Base-by-base conservation (phyloP, 2,113 vertebrate genomes). In the Catharus fuscescens region DNA sequence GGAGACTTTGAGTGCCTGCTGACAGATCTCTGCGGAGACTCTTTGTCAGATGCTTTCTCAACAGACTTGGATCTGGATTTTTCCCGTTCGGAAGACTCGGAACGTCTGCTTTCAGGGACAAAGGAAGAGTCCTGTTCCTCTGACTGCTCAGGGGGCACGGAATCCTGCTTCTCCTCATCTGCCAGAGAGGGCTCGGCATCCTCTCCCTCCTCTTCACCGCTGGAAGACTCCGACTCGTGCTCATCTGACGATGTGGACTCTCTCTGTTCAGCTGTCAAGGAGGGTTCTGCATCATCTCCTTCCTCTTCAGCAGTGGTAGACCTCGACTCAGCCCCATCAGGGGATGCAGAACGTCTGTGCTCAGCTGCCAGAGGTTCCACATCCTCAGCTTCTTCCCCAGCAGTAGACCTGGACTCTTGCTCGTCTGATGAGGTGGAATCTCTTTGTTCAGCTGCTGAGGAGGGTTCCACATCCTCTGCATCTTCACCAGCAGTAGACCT, bases 51-150 rank as follows among this genome's bases (percentile, higher is more conserved):
- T 3, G 5, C 36, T 79, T 95, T 94, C 66, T 95, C 95, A 34
- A 98, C 97, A 57, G 98, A 99, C 64, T 97, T 98, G 18, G 98
- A 98, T 72, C 97, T 97, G n/a, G 97, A 97, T 85, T 97, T 98
- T 48, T 96, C 97, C n/a, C 96, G 95, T 78, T 98, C 98, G 14
- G 97, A 98, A 78, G 96, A 96, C 44, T 97, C 96, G 12, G 95
- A 97, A 87, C 36, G 89, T 15, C 92, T 91, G 0, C 94, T 87
- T 44, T 94, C 96, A 60, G 72, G 47, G 36, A 93, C 53, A 72
- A 97, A 73, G 16, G 92, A 82, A 26, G 95, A 93, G 53, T 94
- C 96, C 44, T 96, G 95, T 31, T 93, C 96, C 14, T 96, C 96
- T 0, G 45, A 6, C 40, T 78, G 93, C 48, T 97, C 95, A 23